Evolutionary conservation across 2,888 invertebrate species (phyloP).

Genomic region (Urechis unicinctus): DNA sequence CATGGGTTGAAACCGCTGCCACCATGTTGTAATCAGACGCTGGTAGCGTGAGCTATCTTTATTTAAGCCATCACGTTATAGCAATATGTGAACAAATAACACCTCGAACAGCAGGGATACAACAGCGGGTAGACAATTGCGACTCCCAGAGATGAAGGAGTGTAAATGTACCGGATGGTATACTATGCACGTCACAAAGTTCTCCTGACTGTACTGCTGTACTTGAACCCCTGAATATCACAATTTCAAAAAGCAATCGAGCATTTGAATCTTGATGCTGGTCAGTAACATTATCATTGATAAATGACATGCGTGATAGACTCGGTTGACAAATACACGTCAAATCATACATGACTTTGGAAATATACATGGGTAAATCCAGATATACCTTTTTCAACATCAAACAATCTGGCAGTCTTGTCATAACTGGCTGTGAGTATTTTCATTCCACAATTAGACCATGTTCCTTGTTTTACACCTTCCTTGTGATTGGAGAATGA

Average conservation of each 20-base stretch:
- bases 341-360: neutral
- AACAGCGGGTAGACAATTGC: slow-evolving; percentile 26
- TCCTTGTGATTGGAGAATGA: slow-evolving; percentile 29
- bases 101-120: too few species aligned
- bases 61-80: too few species aligned
- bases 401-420: slow-evolving; percentile 33
- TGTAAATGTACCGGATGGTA: slow-evolving; percentile 35
- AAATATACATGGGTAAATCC: too few species aligned
- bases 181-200: slow-evolving; percentile 37
- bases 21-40: too few species aligned
- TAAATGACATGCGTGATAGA: too few species aligned
- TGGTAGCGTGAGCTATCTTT: too few species aligned
- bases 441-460: slow-evolving; percentile 33
- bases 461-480: slow-evolving; percentile 44
- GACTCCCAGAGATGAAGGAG: slow-evolving; percentile 36
- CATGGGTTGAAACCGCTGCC: too few species aligned
- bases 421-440: slow-evolving; percentile 45
- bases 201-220: slow-evolving; percentile 23
- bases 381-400: slow-evolving; percentile 40
- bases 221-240: slow-evolving; percentile 24
- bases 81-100: too few species aligned
- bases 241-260: neutral
- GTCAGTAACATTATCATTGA: too few species aligned
- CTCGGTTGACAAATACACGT: too few species aligned
- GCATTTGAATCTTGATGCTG: neutral